Conservation (phyloP, 2,113 vertebrate genomes). For the Diphyllodes magnificus region DNA sequence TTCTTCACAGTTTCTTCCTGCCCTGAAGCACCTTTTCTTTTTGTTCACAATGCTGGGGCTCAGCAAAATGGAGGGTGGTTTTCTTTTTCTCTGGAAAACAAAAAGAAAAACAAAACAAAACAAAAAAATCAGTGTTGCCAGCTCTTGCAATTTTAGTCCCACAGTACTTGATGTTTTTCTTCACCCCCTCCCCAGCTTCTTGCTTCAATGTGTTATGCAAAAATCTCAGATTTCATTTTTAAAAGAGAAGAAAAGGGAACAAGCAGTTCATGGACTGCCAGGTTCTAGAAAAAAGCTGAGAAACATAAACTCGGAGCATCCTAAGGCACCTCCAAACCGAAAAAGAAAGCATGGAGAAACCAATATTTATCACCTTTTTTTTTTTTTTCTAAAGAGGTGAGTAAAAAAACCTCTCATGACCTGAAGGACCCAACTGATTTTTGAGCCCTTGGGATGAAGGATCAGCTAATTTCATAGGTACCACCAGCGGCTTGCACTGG, state of each 20-base stretch:
- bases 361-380: not conserved
- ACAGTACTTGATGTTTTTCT: not conserved
- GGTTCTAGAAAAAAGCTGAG: not conserved
- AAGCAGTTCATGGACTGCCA: not conserved
- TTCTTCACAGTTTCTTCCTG: conserved; percentile 48
- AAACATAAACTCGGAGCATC: not conserved
- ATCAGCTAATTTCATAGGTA: not conserved
- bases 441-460: not conserved
- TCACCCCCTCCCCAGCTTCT: not conserved
- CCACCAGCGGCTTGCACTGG: not conserved
- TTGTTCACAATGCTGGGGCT: not conserved
- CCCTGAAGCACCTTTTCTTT: conserved; percentile 47
- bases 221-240: conserved; percentile 29
- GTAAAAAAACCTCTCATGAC: not conserved
- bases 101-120: not conserved
- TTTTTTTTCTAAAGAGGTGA: not conserved
- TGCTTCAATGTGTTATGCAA: conserved; percentile 13
- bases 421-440: not conserved
- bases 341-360: not conserved
- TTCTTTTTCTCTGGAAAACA: conserved; percentile 35
- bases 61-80: conserved; percentile 3
- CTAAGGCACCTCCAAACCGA: not conserved
- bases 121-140: not conserved
- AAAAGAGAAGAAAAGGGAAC: not conserved
- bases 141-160: not conserved